Base-by-base conservation (phyloP, 2,888 invertebrate genomes). In the Thelaira solivaga region DNA sequence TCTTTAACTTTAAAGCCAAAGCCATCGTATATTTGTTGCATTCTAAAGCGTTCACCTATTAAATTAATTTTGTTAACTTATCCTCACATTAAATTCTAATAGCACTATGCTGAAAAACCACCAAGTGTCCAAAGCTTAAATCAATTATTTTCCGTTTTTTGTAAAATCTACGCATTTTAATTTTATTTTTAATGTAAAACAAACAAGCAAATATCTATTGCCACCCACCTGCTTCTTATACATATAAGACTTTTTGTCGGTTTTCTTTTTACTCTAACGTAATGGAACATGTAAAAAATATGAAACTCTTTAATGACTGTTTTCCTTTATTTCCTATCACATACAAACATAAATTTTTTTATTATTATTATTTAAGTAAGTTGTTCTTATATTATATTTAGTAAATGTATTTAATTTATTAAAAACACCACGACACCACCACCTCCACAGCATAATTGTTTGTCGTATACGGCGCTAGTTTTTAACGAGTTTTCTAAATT, bases 81-180 rank as follows among this genome's bases (percentile, higher is more conserved):
- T 11, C 20, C 20, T 31, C 26, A 39, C 31, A 41, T 71, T 13
- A 18, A 8, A 16, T 5, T 4, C n/a, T 7, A 72, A 71, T 55
- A 67, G 49, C 45, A 29, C 43, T 47, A 68, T 34, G 45, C 29
- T n/a, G n/a, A n/a, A 11, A 65, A 2, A 69, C 61, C 20, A 47
- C 11, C 24, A 22, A 76, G 71, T 77, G 80, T 43, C 80, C 80
- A 80, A 72, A 68, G 67, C 55, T 29, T 57, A 43, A 74, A 79
- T 65, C 55, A 75, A 75, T 61, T 61, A n/a, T n/a, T n/a, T n/a
- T n/a, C n/a, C 36, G 34, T 51, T 67, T 62, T 61, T 59, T 74
- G 39, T 74, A 71, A 62, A 74, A 69, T 59, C 53, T 49, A 51
- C 49, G 80, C 80, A 77, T 80, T 80, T 80, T 77, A 76, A 41